Evolutionary conservation across 2,113 vertebrate genomes (phyloP), one percentile per base, ranked within the genome.

Genomic region (Perca fluviatilis): DNA sequence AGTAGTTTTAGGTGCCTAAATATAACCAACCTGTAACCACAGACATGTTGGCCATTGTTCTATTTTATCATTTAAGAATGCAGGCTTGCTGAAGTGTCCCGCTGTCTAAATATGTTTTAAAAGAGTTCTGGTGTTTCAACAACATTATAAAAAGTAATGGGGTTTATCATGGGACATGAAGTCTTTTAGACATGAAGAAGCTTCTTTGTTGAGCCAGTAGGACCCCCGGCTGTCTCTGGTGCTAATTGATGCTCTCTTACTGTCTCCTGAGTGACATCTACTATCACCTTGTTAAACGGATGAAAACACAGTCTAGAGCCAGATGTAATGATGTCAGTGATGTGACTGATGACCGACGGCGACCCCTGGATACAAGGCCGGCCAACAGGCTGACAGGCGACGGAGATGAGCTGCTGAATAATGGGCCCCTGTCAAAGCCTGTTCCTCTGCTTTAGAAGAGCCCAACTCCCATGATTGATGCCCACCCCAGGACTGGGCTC

Each of bases 341-440:
- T 56, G 71, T 89, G 85, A 90, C 79, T 83, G 85, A 89, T 91
- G 77, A 74, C 80, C 72, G 23, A 15, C 16, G 5, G 19, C 0
- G 73, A 89, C 88, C 87, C 79, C 57, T 77, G 83, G 46, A 57
- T 62, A 23, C 18, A 46, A 70, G 65, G 79, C 64, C 8, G 19
- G 46, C 53, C 19, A 40, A 58, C 49, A 5, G 33, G 57, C 70
- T 88, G 91, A 90, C 77, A 80, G 86, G 73, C 84, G 90, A 92
- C 10, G 70, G 62, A 80, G 78, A 92, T 86, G 84, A 92, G 88
- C 88, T 85, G 69, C 79, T 79, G 58, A 85, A 92, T 90, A 93
- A 93, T 91, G 82, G 77, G 46, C 36, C 71, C 61, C 60, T 85
- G 87, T 92, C 80, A 86, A 61, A 77, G 67, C 19, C 79, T 82